Conservation (phyloP, 2,888 invertebrate species). For the Stomorhina lunata region DNA sequence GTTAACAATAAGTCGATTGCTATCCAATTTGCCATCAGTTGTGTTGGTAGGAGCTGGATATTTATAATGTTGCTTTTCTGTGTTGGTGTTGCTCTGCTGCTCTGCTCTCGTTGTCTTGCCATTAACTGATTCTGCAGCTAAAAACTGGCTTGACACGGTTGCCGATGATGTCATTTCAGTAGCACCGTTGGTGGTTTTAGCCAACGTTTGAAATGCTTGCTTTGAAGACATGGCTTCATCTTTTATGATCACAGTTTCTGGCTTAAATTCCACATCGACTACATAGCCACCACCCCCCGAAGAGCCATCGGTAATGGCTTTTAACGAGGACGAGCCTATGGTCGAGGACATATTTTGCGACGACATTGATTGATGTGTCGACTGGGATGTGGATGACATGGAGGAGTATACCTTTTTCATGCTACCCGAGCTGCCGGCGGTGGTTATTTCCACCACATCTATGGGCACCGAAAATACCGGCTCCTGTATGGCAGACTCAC, state of each 20-base stretch:
- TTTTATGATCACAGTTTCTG: constrained; percentile 59
- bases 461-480: constrained; percentile 77
- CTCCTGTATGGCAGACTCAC: constrained; percentile 74
- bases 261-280: constrained; percentile 60
- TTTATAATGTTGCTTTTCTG: constrained; percentile 50
- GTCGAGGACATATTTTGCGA: constrained; percentile 67
- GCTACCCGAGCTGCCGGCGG: constrained; percentile 67
- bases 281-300: constrained; percentile 40
- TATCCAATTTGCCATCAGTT: constrained; percentile 22
- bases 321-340: constrained; percentile 49
- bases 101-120: constrained; percentile 62
- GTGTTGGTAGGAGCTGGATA: constrained; percentile 16
- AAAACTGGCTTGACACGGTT: constrained; percentile 67
- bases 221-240: constrained; percentile 55
- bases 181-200: constrained; percentile 67
- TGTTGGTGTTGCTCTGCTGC: constrained; percentile 60
- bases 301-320: constrained; percentile 57
- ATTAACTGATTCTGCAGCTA: constrained; percentile 57
- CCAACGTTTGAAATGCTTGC: constrained; percentile 51
- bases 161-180: constrained; percentile 76
- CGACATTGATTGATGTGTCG: constrained; percentile 55
- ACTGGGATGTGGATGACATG: constrained; percentile 59
- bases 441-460: constrained; percentile 73
- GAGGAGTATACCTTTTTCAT: constrained; percentile 69
- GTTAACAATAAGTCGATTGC: not conserved